phyloP scores from a whole-genome alignment of 1,140 invertebrate genomes.

The Procambarus clarkii region DNA sequence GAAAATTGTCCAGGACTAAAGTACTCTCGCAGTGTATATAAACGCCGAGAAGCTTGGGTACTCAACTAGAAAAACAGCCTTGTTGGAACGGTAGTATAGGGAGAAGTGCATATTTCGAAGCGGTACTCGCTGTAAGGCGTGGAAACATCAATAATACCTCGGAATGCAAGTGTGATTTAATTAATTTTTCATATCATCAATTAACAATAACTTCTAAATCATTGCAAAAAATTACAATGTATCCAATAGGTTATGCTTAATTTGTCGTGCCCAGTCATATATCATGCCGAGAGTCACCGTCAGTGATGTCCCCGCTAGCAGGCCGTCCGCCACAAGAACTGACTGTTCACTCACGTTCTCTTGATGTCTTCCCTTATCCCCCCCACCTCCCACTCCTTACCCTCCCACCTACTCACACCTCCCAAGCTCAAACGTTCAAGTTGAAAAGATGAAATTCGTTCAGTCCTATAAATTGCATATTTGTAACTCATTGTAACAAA shows the following conservation, averaged over 20 bases:
- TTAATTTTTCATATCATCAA: too few species aligned
- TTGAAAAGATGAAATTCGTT: not conserved
- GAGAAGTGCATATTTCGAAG: too few species aligned
- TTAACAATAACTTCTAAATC: too few species aligned
- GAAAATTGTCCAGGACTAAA: too few species aligned
- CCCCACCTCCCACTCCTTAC: not conserved
- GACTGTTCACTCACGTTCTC: conserved; percentile 61
- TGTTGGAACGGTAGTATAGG: too few species aligned
- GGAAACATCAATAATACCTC: too few species aligned
- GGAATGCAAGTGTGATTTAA: too few species aligned
- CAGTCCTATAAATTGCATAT: not conserved
- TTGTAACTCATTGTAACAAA: too few species aligned
- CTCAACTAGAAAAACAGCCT: too few species aligned
- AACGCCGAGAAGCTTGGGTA: too few species aligned
- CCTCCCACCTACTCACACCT: not conserved
- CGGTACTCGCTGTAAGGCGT: too few species aligned
- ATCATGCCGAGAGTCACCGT: not conserved
- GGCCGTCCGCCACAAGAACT: conserved; percentile 50
- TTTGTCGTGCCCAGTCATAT: conserved; percentile 13
- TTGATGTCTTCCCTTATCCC: conserved; percentile 11
- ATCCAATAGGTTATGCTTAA: not conserved
- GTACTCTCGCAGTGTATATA: too few species aligned
- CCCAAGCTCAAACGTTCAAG: conserved; percentile 34
- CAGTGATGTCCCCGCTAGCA: not conserved
- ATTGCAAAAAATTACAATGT: not conserved